Conservation (phyloP, 2,888 invertebrate genomes). For the Epinotia nisella region DNA sequence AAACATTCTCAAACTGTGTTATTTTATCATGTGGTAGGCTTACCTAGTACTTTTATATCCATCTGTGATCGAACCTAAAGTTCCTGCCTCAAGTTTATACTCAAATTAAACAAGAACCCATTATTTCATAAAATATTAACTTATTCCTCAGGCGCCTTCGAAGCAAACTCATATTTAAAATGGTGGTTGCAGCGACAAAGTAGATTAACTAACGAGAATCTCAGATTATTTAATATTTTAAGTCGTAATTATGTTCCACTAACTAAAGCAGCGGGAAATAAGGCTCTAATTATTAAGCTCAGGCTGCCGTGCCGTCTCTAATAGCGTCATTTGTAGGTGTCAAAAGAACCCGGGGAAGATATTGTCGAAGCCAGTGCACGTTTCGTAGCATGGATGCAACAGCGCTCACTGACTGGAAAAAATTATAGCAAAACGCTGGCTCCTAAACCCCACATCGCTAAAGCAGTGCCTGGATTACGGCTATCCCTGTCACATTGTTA, state of each 20-base stretch:
- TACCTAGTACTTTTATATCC: too few relatives aligned
- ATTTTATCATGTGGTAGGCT: too few relatives aligned
- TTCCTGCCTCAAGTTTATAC: too few relatives aligned
- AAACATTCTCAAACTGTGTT: too few relatives aligned
- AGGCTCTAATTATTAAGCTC: constrained; percentile 45
- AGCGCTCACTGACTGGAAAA: constrained; percentile 47
- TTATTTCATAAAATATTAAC: neutral
- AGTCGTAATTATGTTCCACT: constrained; percentile 39
- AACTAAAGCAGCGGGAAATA: constrained; percentile 42
- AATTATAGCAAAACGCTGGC: constrained; percentile 42
- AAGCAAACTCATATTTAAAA: neutral
- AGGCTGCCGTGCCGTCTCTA: constrained; percentile 42
- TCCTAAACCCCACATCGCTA: constrained; percentile 31
- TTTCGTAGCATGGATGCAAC: constrained; percentile 47
- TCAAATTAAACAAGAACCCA: neutral
- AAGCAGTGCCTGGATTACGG: constrained; percentile 33
- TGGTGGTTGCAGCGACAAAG: constrained; percentile 11
- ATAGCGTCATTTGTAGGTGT: constrained; percentile 46
- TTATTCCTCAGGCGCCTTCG: neutral
- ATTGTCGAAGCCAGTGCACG: constrained; percentile 46
- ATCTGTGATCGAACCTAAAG: too few relatives aligned
- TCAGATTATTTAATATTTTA: constrained; percentile 34
- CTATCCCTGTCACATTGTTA: constrained; percentile 34
- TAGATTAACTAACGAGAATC: constrained; percentile 22
- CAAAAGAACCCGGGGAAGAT: constrained; percentile 46